phyloP scores from a whole-genome alignment of 2,888 invertebrate genomes.

The Hesperia comma region DNA sequence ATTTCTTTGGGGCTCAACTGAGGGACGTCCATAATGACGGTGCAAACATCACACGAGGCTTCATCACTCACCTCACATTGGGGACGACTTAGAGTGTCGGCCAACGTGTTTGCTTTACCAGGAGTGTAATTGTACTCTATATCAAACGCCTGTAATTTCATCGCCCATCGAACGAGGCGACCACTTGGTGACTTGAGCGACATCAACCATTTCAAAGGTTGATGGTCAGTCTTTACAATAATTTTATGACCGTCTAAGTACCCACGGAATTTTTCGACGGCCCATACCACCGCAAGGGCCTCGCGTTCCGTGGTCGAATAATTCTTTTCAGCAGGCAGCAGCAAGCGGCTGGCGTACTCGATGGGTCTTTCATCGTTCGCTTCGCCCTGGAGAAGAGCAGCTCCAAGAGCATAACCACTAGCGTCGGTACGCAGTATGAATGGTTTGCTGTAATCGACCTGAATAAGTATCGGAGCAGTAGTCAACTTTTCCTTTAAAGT shows the following conservation, averaged over 20 bases:
- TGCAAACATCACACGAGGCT: conserved; percentile 40
- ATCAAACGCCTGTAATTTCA: conserved; percentile 54
- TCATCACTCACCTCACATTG: background rate
- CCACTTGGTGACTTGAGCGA: conserved; percentile 54
- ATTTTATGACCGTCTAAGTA: conserved; percentile 58
- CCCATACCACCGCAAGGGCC: conserved; percentile 43
- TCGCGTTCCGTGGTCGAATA: conserved; percentile 64
- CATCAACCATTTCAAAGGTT: conserved; percentile 60
- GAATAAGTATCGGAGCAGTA: conserved; percentile 45
- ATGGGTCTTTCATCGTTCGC: conserved; percentile 41
- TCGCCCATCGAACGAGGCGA: conserved; percentile 62
- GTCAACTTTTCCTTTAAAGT: conserved; percentile 39
- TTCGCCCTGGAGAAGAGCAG: conserved; percentile 48
- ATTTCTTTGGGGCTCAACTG: conserved; percentile 30
- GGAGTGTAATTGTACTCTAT: conserved; percentile 48
- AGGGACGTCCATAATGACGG: conserved; percentile 41
- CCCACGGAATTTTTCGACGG: conserved; percentile 54
- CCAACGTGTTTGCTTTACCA: conserved; percentile 31
- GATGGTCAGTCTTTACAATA: conserved; percentile 64
- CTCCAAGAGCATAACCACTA: conserved; percentile 49
- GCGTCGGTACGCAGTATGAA: conserved; percentile 52
- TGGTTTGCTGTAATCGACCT: conserved; percentile 46
- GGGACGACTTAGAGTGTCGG: conserved; percentile 20
- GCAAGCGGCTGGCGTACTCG: conserved; percentile 45
- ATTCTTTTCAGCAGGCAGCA: conserved; percentile 52